Conservation (phyloP, 2,797 vertebrate genomes). For the Mycteria americana region DNA sequence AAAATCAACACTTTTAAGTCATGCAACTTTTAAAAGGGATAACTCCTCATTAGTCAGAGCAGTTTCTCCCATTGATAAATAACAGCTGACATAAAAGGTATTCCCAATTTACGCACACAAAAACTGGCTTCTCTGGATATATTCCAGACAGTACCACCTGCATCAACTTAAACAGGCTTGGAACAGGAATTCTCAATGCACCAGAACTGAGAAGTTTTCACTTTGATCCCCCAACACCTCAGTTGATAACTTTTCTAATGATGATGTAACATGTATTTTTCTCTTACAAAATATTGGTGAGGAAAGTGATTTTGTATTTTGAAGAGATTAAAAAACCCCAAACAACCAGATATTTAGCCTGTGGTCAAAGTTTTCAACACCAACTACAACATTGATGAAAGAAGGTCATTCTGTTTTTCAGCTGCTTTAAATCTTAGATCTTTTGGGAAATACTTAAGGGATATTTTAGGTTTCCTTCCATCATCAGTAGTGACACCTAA, state of each 20-base stretch:
- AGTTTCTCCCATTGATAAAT: neutral
- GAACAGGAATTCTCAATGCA: neutral
- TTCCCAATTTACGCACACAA: neutral
- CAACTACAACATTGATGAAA: neutral
- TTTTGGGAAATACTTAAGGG: neutral
- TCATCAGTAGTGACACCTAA: neutral
- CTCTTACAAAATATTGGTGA: neutral
- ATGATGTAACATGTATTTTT: neutral
- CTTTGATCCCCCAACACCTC: neutral
- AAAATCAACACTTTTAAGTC: neutral
- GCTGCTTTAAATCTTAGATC: neutral
- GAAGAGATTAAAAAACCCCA: neutral
- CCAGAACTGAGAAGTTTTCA: neutral
- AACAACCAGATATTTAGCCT: neutral
- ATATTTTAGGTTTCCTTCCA: neutral
- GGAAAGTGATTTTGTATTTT: neutral
- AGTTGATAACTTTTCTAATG: neutral
- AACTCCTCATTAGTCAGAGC: neutral
- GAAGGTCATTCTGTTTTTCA: neutral
- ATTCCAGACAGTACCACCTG: neutral
- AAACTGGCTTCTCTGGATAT: neutral
- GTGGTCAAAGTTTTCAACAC: neutral
- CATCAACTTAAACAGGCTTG: neutral
- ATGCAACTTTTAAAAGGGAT: neutral
- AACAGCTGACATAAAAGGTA: neutral